Percentiles rank a stretch among this genome's conserved stretches.
phyloP scores from a whole-genome alignment of 2,113 vertebrate species.

The Tetrao urogallus region DNA sequence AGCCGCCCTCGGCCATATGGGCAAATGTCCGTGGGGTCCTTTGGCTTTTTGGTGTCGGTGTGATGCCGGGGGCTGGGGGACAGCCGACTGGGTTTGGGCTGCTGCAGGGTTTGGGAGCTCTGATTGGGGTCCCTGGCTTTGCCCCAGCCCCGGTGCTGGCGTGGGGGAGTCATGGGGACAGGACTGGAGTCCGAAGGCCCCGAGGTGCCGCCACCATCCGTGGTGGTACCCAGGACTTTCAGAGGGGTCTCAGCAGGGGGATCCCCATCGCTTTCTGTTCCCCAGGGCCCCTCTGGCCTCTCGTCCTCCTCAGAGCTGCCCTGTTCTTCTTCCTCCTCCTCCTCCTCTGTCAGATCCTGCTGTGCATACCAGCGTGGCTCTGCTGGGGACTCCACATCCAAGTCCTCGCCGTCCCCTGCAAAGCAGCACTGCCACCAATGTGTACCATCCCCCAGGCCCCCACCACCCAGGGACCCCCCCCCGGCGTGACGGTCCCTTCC shows the following conservation, averaged over 20 bases:
- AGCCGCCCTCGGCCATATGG: conserved; percentile 80
- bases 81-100: background rate
- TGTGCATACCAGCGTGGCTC: conserved; percentile 6
- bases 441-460: rapidly evolving
- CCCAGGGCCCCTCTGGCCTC: background rate
- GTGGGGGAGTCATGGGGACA: background rate
- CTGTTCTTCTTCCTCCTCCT: background rate
- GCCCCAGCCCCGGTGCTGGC: background rate
- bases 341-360: conserved; percentile 59
- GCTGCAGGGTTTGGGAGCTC: background rate
- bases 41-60: background rate
- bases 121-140: background rate
- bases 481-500: too few species aligned
- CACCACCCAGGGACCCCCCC: background rate
- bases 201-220: background rate
- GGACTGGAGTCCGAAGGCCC: conserved; percentile 47
- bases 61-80: background rate
- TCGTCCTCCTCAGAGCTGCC: background rate
- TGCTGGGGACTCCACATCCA: conserved; percentile 25
- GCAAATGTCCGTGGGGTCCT: background rate
- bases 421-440: background rate
- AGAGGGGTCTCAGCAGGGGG: background rate
- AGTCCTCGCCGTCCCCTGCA: conserved; percentile 56
- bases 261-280: conserved; percentile 24
- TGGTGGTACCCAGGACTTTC: background rate